A percentile compares a stretch with the other conserved stretches of the same genome.
Conservation (phyloP, 2,888 invertebrate genomes). For the Hirtodrosophila confusa region DNA sequence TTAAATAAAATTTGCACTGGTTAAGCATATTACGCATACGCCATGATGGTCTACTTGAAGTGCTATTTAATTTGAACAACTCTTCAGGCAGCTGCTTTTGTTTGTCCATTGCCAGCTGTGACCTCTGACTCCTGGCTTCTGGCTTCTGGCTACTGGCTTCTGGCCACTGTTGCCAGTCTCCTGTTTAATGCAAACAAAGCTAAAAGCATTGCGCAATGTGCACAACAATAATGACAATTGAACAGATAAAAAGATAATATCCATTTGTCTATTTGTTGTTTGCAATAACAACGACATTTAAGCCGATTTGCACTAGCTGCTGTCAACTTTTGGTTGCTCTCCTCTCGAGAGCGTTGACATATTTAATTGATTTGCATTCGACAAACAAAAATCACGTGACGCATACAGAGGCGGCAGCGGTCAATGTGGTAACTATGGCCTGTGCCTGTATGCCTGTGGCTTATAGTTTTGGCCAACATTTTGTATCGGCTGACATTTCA, state of each 20-base stretch:
- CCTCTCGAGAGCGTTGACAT: constrained; percentile 50
- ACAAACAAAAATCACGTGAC: constrained; percentile 43
- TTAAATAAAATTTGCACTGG: constrained; percentile 60
- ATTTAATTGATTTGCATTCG: constrained; percentile 76
- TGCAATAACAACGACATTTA: constrained; percentile 48
- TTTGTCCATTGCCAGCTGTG: constrained; percentile 33
- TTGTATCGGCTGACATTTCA: constrained; percentile 10
- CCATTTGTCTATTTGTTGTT: constrained; percentile 71
- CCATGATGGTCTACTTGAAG: constrained; percentile 28
- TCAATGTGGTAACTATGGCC: constrained; percentile 19
- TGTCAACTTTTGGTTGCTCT: constrained; percentile 71
- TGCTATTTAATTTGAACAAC: constrained; percentile 39
- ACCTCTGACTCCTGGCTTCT: constrained; percentile 12
- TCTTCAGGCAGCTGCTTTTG: constrained; percentile 28
- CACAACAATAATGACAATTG: constrained; percentile 56
- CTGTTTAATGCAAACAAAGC: constrained; percentile 55
- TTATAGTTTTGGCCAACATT: constrained; percentile 26
- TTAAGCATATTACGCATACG: constrained; percentile 61
- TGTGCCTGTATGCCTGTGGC: constrained; percentile 14
- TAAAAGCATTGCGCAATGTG: constrained; percentile 69
- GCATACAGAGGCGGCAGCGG: constrained; percentile 19
- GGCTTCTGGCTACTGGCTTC: constrained; percentile 9
- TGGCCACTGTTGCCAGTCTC: neutral
- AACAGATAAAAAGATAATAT: constrained; percentile 75
- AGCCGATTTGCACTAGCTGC: constrained; percentile 65